Conservation (phyloP, 1,140 invertebrate genomes). For the Drosophila simulans region DNA sequence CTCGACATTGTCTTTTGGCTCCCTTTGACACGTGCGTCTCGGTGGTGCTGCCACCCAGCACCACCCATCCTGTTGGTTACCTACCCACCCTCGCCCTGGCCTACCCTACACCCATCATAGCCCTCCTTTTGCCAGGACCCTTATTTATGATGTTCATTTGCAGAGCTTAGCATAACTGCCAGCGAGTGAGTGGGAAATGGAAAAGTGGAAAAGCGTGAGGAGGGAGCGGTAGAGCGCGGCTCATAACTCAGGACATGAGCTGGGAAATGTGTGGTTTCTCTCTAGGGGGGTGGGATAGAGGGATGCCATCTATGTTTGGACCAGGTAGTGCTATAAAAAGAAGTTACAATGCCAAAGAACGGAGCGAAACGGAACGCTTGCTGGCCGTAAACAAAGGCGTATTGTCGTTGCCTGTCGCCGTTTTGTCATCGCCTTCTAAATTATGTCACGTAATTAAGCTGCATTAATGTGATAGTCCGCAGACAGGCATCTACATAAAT, state of each 20-base stretch:
- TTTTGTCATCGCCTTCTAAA: conserved; percentile 64
- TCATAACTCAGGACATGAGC: conserved; percentile 54
- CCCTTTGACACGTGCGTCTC: conserved; percentile 52
- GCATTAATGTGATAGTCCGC: conserved; percentile 55
- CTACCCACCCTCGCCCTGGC: background rate
- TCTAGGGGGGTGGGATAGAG: conserved; percentile 4
- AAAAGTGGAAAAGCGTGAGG: background rate
- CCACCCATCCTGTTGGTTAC: no score
- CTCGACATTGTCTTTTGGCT: conserved; percentile 46
- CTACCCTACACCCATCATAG: no score
- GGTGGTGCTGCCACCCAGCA: background rate
- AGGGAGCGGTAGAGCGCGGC: conserved; percentile 16
- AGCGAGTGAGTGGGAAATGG: conserved; percentile 5
- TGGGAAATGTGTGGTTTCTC: background rate
- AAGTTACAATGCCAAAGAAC: conserved; percentile 48
- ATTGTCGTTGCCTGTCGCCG: conserved; percentile 41
- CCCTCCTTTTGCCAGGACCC: conserved; percentile 11
- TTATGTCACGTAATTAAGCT: conserved; percentile 74
- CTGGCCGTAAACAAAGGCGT: conserved; percentile 52
- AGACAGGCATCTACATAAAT: background rate
- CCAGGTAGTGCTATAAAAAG: conserved; percentile 51
- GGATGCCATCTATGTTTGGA: conserved; percentile 4
- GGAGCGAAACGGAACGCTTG: background rate
- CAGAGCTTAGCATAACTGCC: conserved; percentile 72
- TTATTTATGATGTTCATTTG: conserved; percentile 76